A percentile compares a stretch with the other conserved stretches of the same genome.
Conservation (phyloP, 2,888 invertebrate genomes). For the Resseliella maxima region DNA sequence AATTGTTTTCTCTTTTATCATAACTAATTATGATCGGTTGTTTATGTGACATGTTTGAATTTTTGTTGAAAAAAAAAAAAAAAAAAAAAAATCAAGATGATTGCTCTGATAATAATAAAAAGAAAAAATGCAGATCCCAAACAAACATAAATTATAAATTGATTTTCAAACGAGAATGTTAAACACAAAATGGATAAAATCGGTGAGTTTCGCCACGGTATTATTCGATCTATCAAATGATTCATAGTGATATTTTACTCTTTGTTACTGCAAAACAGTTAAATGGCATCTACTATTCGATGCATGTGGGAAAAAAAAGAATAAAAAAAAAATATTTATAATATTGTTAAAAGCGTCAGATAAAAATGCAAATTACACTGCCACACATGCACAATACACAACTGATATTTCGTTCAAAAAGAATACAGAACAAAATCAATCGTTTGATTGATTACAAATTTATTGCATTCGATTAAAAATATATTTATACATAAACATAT, state of each 20-base stretch:
- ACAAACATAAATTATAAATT: background rate
- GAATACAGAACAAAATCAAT: conserved; percentile 33
- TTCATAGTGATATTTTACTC: background rate
- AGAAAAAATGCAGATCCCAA: background rate
- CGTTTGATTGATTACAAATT: conserved; percentile 33
- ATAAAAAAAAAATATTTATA: too few relatives aligned
- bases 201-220: background rate
- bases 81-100: too few relatives aligned
- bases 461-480: conserved; percentile 15
- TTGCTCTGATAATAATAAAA: conserved; percentile 12
- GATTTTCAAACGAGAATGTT: background rate
- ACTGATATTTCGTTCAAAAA: background rate
- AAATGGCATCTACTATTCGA: background rate
- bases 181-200: background rate
- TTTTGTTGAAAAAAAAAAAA: too few relatives aligned
- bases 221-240: conserved; percentile 26
- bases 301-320: background rate
- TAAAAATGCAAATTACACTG: conserved; percentile 32
- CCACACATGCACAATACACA: background rate
- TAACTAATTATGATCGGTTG: background rate
- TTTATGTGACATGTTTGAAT: background rate
- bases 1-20: background rate
- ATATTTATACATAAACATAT: too few relatives aligned
- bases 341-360: conserved; percentile 25
- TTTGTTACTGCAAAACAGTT: background rate